Conservation (phyloP, 2,113 vertebrate species). For the Oenanthe oenanthe region DNA sequence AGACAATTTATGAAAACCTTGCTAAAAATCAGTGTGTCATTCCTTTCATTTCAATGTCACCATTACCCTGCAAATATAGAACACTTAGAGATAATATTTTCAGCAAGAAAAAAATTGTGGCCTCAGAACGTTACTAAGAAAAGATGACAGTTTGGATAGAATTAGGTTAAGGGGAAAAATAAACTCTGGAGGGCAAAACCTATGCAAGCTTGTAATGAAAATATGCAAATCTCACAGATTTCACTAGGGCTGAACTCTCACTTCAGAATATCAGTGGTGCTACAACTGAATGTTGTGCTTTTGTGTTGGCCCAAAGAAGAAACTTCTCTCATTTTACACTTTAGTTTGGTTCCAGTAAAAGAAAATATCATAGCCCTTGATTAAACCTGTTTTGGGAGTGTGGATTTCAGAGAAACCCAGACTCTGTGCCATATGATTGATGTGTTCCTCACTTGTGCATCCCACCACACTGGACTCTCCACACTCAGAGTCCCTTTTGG, state of each 20-base stretch:
- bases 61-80: slow-evolving; percentile 32
- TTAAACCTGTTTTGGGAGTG: background rate
- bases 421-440: background rate
- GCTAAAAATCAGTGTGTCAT: slow-evolving; percentile 37
- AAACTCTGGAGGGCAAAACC: slow-evolving; percentile 16
- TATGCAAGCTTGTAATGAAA: background rate
- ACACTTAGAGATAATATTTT: slow-evolving; percentile 24
- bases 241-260: background rate
- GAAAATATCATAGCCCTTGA: background rate
- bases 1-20: slow-evolving; percentile 31
- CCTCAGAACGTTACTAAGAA: slow-evolving; percentile 1
- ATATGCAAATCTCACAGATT: background rate
- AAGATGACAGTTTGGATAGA: slow-evolving; percentile 40
- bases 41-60: slow-evolving; percentile 41
- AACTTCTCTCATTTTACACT: background rate
- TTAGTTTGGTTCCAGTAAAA: background rate
- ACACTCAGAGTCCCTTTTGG: background rate
- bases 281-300: background rate
- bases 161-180: slow-evolving; percentile 31
- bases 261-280: background rate
- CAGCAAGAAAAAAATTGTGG: background rate
- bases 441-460: background rate
- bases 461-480: background rate
- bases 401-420: background rate
- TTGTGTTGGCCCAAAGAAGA: background rate